These are phyloP conservation scores for Beris morrisii DNA, from an alignment of 2,888 invertebrate species.

Conservation along the genomic window DNA sequence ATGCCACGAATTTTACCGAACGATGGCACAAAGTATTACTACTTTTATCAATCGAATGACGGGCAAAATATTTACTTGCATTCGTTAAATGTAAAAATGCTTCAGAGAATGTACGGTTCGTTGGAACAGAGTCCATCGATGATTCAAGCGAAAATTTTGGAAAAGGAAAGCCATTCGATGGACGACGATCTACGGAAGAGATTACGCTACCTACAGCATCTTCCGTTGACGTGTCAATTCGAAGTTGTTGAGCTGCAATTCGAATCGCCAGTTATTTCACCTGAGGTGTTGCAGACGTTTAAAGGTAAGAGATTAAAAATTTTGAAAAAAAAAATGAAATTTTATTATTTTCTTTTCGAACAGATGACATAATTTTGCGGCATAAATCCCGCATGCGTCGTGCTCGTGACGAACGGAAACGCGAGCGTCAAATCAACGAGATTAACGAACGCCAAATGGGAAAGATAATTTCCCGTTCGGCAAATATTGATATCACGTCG, in stretches of 20 bases:
- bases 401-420: conserved; percentile 75
- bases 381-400: conserved; percentile 69
- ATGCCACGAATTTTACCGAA: not conserved
- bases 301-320: conserved; percentile 59
- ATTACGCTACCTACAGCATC: conserved; percentile 77
- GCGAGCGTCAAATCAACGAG: conserved; percentile 75
- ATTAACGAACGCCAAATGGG: conserved; percentile 75
- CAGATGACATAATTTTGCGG: conserved; percentile 75
- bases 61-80: conserved; percentile 93
- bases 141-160: conserved; percentile 78
- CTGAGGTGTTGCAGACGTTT: conserved; percentile 69
- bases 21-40: conserved; percentile 50
- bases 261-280: conserved; percentile 69
- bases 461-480: conserved; percentile 62
- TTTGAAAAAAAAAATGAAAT: not conserved
- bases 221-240: conserved; percentile 89
- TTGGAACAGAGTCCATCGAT: conserved; percentile 74
- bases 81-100: conserved; percentile 85
- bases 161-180: conserved; percentile 84
- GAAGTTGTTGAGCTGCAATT: conserved; percentile 87
- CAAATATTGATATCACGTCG: conserved; percentile 63
- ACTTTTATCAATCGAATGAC: conserved; percentile 70
- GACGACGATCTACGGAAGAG: conserved; percentile 77
- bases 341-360: conserved; percentile 32
- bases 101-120: conserved; percentile 82